Base-by-base conservation (phyloP, 2,888 invertebrate species). In the Candidula unifasciata region DNA sequence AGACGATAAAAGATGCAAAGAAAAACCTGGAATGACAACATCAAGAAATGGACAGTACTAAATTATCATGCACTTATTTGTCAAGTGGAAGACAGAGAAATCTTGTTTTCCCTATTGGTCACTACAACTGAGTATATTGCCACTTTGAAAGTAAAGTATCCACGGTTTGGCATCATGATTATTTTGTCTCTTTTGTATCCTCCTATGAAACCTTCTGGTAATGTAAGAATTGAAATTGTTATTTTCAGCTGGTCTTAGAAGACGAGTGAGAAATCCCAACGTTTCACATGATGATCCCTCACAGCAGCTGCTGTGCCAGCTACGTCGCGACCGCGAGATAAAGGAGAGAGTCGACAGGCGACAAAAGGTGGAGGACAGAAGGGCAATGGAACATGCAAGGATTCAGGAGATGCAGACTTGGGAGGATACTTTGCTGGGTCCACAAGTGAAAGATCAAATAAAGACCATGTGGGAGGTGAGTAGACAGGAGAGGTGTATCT, bases 391-490 rank as follows among this genome's bases (percentile, higher is more conserved):
- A 93, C 92, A 35, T 93, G 85, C 85, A 10, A 71, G 81, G 35
- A 35, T 81, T n/a, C 85, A 85, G 69, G 85, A 81, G 37, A 30
- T 85, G 6, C 85, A 85, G 37, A 37, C 93, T 27, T 95, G 95
- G 95, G 95, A 95, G 87, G 93, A 94, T 35, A 91, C 93, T 0
- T 91, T 93, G 73, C 86, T 94, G 74, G 91, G 92, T 30, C 93
- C 93, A 27, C 92, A 93, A 73, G 87, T 92, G 24, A 91, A 89
- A 69, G 91, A 94, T 57, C 93, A 94, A 86, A 94, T 95, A 92
- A 94, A 93, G 86, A 93, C 94, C 18, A 95, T 95, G 94, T 95
- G 95, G 95, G 95, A 95, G 94, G 95, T 95, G 57, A 54, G 80
- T 68, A 64, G 5, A 27, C n/a, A n/a, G n/a, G n/a, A n/a, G n/a